A percentile compares a stretch with the other conserved stretches of the same genome.
Conservation (phyloP, 2,888 invertebrate species). For the Thecocarcelia acutangulata region DNA sequence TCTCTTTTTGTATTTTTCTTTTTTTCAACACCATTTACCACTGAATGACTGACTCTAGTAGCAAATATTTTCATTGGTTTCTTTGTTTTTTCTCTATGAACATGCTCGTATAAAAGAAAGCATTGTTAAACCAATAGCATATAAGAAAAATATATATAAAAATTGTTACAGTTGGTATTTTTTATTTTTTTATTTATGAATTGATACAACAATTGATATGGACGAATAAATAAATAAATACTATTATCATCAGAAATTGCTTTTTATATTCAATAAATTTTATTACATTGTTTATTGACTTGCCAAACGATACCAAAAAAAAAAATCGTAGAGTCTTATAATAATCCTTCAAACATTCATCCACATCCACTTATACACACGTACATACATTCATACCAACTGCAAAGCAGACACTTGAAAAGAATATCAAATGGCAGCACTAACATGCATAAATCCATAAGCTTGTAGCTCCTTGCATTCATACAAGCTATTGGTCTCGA, state of each 20-base stretch:
- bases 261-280: constrained; percentile 58
- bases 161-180: constrained; percentile 14
- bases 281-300: constrained; percentile 47
- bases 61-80: constrained; percentile 46
- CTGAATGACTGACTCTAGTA: constrained; percentile 7
- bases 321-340: background rate
- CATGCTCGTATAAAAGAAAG: constrained; percentile 8
- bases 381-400: background rate
- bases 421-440: background rate
- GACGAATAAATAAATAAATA: constrained; percentile 56
- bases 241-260: constrained; percentile 55
- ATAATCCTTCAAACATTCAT: background rate
- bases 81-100: constrained; percentile 5
- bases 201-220: constrained; percentile 54
- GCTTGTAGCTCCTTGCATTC: constrained; percentile 2
- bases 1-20: background rate
- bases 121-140: constrained; percentile 1
- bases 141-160: background rate
- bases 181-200: constrained; percentile 30
- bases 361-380: background rate
- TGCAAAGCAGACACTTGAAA: background rate
- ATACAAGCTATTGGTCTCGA: constrained; percentile 19
- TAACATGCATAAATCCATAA: constrained; percentile 2
- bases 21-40: constrained; percentile 2
- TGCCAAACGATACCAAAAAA: background rate